Evolutionary conservation across 2,113 vertebrate genomes (phyloP).

Genomic region (Xyrauchen texanus): DNA sequence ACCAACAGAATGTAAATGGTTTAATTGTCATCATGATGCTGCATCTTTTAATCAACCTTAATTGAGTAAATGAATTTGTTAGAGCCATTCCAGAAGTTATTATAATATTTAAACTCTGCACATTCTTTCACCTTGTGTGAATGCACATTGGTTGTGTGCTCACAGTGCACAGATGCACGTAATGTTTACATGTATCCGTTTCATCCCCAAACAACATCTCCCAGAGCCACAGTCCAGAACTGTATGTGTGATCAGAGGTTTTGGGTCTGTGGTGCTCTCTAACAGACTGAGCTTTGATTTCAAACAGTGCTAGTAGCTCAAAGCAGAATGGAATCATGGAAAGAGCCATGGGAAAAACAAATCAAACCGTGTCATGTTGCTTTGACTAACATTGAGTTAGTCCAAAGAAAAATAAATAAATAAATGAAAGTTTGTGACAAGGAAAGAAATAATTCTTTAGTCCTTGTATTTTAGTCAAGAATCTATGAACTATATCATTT

Average conservation of each 20-base stretch:
- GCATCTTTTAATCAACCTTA: background rate
- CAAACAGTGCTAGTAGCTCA: slow-evolving; percentile 14
- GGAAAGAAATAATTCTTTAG: background rate
- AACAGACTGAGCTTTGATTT: background rate
- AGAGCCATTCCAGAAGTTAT: background rate
- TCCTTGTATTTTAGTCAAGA: background rate
- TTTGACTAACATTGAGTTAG: background rate
- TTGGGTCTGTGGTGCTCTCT: background rate
- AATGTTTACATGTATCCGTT: background rate
- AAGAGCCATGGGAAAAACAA: slow-evolving; percentile 14
- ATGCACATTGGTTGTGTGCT: background rate
- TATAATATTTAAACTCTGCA: background rate
- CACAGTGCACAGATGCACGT: background rate
- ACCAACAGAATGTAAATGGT: no score
- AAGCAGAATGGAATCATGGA: slow-evolving; percentile 10
- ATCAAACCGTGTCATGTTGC: slow-evolving; percentile 1
- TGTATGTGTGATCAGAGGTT: background rate
- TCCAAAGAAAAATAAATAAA: no score
- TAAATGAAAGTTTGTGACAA: background rate
- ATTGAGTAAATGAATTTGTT: no score
- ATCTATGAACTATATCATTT: background rate
- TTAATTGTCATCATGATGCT: background rate
- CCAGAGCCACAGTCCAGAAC: background rate
- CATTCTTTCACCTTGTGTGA: background rate
- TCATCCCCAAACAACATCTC: background rate